Evolutionary conservation across 2,888 invertebrate genomes (phyloP), one percentile per base, ranked within the genome.

Genomic region (Dyspetes luteomarginatus): DNA sequence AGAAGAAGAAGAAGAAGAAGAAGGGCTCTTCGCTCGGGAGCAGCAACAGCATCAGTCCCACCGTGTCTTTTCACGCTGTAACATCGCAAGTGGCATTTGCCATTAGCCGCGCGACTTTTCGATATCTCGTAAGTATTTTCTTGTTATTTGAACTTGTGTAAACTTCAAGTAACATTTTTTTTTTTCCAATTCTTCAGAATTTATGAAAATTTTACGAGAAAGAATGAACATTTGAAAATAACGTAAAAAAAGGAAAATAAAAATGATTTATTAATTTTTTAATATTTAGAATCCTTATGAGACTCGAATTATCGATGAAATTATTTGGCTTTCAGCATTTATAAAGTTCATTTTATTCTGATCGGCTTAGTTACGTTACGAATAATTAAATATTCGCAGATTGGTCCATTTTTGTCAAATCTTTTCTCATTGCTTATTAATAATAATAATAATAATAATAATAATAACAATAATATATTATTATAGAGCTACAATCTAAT

Each of bases 51-150:
- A 81, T 83, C 89, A 88, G 88, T 88, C 85, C 84, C 86, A 82
- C 85, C 85, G 86, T 84, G 86, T 86, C 85, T 85, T 81, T 82
- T 82, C 78, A 55, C 78, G 84, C 81, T 83, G 82, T 43, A 80
- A 76, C 83, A 78, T 83, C 83, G 62, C 45, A 7, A 67, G 72
- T 36, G 24, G 50, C 67, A 43, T 78, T 41, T 45, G 55, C 26
- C 81, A 71, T 71, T 78, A 81, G 64, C 58, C 78, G 26, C 78
- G 26, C 41, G 67, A 73, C 60, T 78, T 48, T 74, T 67, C 12
- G 26, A 19, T 41, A 67, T 65, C 69, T 22, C 58, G 81, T 78
- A 26, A 81, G 81, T 81, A 56, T 43, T 9, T 12, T 12, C 9
- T 36, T 12, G 36, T 12, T 2, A 36, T 12, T 2, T 36, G 12